Evolutionary conservation across 2,888 invertebrate genomes (phyloP), one percentile per base, ranked within the genome.

Genomic region (Orchesellides sinensis): DNA sequence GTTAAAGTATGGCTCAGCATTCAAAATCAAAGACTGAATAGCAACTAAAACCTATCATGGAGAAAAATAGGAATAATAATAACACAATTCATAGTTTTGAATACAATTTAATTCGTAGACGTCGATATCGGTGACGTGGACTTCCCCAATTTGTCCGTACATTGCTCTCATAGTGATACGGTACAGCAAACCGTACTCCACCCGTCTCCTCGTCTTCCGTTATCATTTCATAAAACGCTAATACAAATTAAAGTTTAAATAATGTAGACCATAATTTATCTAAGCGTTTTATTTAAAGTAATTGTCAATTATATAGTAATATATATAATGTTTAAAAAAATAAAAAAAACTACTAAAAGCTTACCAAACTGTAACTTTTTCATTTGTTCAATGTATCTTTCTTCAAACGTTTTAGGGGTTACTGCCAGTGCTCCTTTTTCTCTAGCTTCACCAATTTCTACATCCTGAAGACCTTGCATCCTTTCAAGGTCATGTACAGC

Each of bases 181-280:
- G 94, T 84, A 97, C 94, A 8, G 94, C 94, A 91, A 98, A 97
- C 87, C 95, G 93, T 89, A 94, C 94, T 8, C 92, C 92, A 70
- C 94, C 94, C 84, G 94, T 94, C 85, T 93, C 92, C 66, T 90
- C 90, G 65, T 90, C 90, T 77, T 97, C 97, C 66, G 93, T 93
- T 87, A 97, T 95, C 96, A 98, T 96, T 91, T 97, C 97, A 90
- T 93, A 96, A 17, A 97, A 96, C 90, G 96, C 97, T 96, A n/a
- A n/a, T n/a, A n/a, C n/a, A n/a, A n/a, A n/a, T n/a, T n/a, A n/a
- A n/a, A n/a, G n/a, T n/a, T n/a, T n/a, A n/a, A n/a, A n/a, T n/a
- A n/a, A n/a, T n/a, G n/a, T n/a, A n/a, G n/a, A n/a, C n/a, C n/a
- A n/a, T n/a, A n/a, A n/a, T n/a, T n/a, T n/a, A n/a, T n/a, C n/a